phyloP scores from a whole-genome alignment of 2,113 vertebrate genomes.

The Colaptes auratus region DNA sequence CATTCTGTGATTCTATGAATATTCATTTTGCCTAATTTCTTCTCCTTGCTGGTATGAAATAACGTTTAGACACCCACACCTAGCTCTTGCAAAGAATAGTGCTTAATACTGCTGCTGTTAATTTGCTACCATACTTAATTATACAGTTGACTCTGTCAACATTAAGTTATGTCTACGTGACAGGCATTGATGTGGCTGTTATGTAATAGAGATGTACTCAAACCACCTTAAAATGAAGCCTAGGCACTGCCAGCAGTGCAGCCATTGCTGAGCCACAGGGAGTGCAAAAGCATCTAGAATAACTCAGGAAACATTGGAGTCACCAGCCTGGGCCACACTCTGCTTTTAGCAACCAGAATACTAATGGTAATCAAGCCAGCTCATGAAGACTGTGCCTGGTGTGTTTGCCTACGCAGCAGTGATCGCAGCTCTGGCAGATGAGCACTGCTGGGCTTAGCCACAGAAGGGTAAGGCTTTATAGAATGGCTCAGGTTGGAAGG shows the following conservation, averaged over 20 bases:
- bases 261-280: neutral
- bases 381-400: neutral
- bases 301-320: neutral
- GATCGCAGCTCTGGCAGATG: neutral
- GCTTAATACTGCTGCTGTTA: neutral
- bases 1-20: too few species aligned
- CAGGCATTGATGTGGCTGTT: constrained; percentile 4
- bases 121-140: neutral
- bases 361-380: neutral
- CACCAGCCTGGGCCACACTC: neutral
- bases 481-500: too few species aligned
- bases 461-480: neutral
- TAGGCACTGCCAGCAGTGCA: neutral
- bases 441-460: neutral
- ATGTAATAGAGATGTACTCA: neutral
- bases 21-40: neutral
- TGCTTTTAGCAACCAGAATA: neutral
- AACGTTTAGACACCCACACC: neutral
- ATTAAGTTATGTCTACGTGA: neutral
- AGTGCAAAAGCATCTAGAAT: neutral
- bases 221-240: neutral
- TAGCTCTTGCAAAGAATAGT: neutral
- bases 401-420: neutral
- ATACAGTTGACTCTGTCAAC: neutral
- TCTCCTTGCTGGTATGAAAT: neutral